These are phyloP conservation scores for Propithecus deckenii DNA, from an alignment of 2,797 vertebrate genomes.

Conservation along the genomic window DNA sequence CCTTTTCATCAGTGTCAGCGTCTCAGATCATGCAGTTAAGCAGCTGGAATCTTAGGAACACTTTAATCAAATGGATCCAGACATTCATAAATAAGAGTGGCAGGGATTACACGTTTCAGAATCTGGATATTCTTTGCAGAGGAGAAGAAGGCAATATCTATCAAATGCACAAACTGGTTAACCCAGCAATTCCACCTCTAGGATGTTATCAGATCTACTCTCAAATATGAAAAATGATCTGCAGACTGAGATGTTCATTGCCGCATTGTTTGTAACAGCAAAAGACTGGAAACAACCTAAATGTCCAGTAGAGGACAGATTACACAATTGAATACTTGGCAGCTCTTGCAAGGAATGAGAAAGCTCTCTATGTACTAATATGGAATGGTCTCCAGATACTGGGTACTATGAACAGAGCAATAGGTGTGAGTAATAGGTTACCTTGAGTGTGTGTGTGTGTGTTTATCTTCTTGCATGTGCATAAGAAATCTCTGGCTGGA, in stretches of 20 bases:
- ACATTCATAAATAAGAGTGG: not conserved
- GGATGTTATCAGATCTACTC: conserved; percentile 17
- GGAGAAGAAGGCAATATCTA: not conserved
- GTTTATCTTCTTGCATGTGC: not conserved
- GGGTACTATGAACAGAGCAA: not conserved
- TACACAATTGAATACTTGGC: not conserved
- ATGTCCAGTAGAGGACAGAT: not conserved
- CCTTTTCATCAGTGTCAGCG: not conserved
- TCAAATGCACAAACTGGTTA: not conserved
- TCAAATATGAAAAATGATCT: conserved; percentile 46
- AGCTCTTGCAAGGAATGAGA: not conserved
- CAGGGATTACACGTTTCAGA: not conserved
- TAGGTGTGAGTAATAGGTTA: not conserved
- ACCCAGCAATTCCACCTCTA: not conserved
- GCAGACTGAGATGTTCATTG: not conserved
- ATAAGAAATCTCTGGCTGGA: not conserved
- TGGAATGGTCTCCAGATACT: not conserved
- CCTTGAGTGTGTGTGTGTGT: not conserved
- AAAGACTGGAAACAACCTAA: not conserved
- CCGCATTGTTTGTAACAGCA: not conserved
- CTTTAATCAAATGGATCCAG: not conserved
- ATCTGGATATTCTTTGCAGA: not conserved
- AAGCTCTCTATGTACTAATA: not conserved
- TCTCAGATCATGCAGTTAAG: not conserved
- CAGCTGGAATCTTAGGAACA: not conserved